Evolutionary conservation across 2,888 invertebrate species (phyloP).

Genomic region (Caenorhabditis japonica): DNA sequence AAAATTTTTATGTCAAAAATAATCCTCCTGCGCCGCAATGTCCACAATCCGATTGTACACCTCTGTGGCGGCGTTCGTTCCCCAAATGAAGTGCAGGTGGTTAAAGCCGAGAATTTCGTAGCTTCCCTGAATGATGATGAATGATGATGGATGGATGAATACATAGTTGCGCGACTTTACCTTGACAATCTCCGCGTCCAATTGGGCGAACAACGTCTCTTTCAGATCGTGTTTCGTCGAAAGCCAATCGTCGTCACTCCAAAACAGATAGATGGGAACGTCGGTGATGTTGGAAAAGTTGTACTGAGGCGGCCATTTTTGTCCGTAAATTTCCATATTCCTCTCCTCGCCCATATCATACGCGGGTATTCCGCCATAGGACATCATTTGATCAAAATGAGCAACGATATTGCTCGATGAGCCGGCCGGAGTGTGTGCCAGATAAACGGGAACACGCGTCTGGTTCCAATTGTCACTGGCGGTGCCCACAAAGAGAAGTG

Average conservation of each 20-base stretch:
- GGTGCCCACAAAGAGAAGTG: conserved; percentile 29
- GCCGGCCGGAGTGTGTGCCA: conserved; percentile 78
- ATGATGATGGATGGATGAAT: no score
- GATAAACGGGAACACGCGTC: conserved; percentile 79
- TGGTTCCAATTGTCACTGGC: conserved; percentile 59
- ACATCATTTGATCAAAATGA: conserved; percentile 78
- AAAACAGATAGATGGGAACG: conserved; percentile 62
- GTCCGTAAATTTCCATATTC: conserved; percentile 57
- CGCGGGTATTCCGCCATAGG: conserved; percentile 46
- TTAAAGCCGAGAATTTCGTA: conserved; percentile 55
- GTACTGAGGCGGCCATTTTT: conserved; percentile 57
- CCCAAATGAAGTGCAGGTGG: conserved; percentile 70
- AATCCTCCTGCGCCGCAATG: conserved; percentile 20
- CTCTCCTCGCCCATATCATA: conserved; percentile 58
- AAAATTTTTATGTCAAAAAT: neutral
- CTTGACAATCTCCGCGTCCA: conserved; percentile 55
- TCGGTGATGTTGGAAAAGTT: conserved; percentile 54
- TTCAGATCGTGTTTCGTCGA: conserved; percentile 45
- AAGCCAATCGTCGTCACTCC: conserved; percentile 67
- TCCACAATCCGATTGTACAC: conserved; percentile 60
- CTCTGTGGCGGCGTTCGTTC: conserved; percentile 56
- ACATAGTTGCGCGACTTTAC: no score
- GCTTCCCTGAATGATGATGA: conserved; percentile 36
- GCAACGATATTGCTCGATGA: conserved; percentile 78
- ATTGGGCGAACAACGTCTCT: conserved; percentile 33